Percentiles rank a stretch among this genome's conserved stretches.
phyloP scores from a whole-genome alignment of 2,797 vertebrate species.

The Brachyrhaphis roseni region DNA sequence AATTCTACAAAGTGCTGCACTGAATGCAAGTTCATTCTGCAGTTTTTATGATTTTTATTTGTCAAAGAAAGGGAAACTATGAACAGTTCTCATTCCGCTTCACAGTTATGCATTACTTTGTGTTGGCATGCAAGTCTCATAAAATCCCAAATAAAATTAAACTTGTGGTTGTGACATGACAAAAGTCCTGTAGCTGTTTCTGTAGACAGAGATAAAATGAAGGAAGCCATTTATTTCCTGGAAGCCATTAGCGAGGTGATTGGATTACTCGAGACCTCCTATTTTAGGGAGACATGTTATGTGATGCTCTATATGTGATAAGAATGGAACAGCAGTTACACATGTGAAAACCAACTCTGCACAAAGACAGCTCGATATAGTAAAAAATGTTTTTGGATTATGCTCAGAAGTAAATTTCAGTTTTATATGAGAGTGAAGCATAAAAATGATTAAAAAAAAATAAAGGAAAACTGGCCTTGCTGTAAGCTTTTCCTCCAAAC shows the following conservation, averaged over 20 bases:
- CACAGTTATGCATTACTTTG: neutral
- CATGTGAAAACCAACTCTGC: slow-evolving; percentile 7
- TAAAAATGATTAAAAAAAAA: slow-evolving; percentile 8
- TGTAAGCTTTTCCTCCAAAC: slow-evolving; percentile 11
- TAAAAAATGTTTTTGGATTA: slow-evolving; percentile 10
- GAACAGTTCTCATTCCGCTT: neutral
- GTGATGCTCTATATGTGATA: slow-evolving; percentile 33
- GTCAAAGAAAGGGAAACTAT: neutral
- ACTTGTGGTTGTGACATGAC: neutral
- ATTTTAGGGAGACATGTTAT: slow-evolving; percentile 46
- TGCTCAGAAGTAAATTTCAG: neutral
- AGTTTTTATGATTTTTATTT: neutral
- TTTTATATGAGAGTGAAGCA: slow-evolving; percentile 9
- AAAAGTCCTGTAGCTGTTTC: slow-evolving; percentile 4
- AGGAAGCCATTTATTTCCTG: slow-evolving; percentile 39
- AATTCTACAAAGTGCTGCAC: neutral
- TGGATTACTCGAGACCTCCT: slow-evolving; percentile 47
- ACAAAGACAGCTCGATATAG: neutral
- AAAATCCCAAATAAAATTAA: neutral
- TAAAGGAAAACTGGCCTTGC: neutral
- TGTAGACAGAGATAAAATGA: slow-evolving; percentile 36
- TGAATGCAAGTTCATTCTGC: neutral
- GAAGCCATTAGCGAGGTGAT: slow-evolving; percentile 39
- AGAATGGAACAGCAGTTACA: slow-evolving; percentile 16
- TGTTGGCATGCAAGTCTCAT: neutral